Percentiles rank a stretch among this genome's conserved stretches.
Conservation (phyloP, 2,113 vertebrate genomes). For the Bubalus kerabau region DNA sequence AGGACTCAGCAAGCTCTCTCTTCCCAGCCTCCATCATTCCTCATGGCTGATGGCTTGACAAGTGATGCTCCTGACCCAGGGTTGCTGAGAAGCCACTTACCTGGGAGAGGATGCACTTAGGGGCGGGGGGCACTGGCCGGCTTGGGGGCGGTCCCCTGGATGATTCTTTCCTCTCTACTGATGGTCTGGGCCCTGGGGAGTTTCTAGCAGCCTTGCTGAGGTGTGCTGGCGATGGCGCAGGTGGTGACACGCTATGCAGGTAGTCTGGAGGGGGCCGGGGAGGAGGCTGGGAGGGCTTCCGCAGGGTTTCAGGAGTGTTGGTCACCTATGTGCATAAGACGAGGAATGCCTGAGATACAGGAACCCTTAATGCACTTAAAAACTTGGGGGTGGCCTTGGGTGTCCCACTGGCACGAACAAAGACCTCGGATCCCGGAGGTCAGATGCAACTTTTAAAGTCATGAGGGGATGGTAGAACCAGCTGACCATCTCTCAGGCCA, state of each 20-base stretch:
- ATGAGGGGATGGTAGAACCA: neutral
- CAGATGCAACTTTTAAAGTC: neutral
- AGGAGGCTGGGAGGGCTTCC: constrained; percentile 70
- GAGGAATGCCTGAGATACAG: neutral
- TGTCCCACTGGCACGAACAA: neutral
- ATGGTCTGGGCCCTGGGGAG: accelerated
- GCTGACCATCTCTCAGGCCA: neutral
- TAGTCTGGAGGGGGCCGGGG: constrained; percentile 67
- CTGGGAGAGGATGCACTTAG: constrained; percentile 69
- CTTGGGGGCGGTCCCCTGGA: constrained; percentile 76
- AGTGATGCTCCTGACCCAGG: neutral
- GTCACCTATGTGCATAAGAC: constrained; percentile 63
- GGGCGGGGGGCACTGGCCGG: constrained; percentile 81
- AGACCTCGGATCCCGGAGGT: neutral
- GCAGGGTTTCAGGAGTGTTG: constrained; percentile 63
- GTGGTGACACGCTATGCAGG: neutral
- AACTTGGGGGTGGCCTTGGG: neutral
- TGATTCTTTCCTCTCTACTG: neutral
- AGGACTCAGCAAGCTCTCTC: neutral
- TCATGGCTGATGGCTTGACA: accelerated
- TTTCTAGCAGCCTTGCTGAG: neutral
- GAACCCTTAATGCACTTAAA: neutral
- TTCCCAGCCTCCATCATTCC: neutral
- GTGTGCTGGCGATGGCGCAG: neutral
- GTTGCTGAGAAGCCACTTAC: constrained; percentile 50